Evolutionary conservation across 2,113 vertebrate genomes (phyloP), one percentile per base, ranked within the genome.

Genomic region (Oxygymnocypris stewartii): DNA sequence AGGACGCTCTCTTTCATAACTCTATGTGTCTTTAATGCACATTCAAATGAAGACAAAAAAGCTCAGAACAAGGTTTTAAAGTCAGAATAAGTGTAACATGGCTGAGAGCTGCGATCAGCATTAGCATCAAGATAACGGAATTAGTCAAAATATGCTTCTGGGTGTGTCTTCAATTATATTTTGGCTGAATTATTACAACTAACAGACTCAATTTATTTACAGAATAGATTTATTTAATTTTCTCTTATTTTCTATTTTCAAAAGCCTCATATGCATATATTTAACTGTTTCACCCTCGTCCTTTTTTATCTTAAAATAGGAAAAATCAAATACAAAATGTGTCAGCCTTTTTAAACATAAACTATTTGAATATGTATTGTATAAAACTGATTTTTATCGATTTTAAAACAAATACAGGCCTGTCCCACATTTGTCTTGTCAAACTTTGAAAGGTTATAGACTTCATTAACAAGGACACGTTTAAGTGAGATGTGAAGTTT

Each of bases 1-100:
- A 40, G 85, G 92, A 13, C 83, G 42, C 80, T 85, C 20, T 88
- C 87, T 87, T 90, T 84, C 76, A 88, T 79, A 87, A 75, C 12
- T 57, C 35, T 71, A 83, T 88, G 79, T 78, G 85, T 90, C 92
- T 89, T 88, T 89, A 87, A 74, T 44, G 77, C 28, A 37, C 69
- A 85, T 79, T 88, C 87, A 92, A 69, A 11, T n/a, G 16, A 71
- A 31, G n/a, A n/a, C n/a, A n/a, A n/a, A n/a, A n/a, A n/a, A n/a
- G n/a, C n/a, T n/a, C n/a, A n/a, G 63, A 74, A 84, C 69, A 82
- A 35, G 9, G 82, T 73, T 73, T 51, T 85, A 73, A 85, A 86
- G 31, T 61, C 49, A 74, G 82, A 87, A 82, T 89, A 89, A 82
- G 76, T 74, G 10, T 18, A 73, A 73, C 76, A 85, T 42, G 59